Conservation (phyloP, 1,140 invertebrate species). For the Bicyclus anynana region DNA sequence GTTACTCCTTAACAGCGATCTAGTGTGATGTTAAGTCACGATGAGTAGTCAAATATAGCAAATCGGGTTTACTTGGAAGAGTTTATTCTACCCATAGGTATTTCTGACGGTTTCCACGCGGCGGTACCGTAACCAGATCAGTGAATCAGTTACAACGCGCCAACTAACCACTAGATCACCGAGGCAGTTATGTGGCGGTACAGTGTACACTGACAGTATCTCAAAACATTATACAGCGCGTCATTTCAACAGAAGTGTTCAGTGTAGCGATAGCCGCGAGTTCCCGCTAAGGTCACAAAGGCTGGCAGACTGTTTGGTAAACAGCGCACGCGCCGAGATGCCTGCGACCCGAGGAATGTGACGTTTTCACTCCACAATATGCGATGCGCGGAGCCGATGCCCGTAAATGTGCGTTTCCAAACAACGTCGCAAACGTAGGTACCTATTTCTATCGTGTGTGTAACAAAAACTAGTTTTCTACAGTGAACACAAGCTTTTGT, state of each 20-base stretch:
- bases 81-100: too few relatives aligned
- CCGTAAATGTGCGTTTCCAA: not conserved
- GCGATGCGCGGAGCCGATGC: constrained; percentile 14
- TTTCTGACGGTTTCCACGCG: too few relatives aligned
- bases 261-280: constrained; percentile 18
- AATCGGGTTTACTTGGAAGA: too few relatives aligned
- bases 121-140: too few relatives aligned
- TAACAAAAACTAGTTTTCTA: too few relatives aligned
- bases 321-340: constrained; percentile 42
- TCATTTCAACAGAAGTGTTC: constrained; percentile 22
- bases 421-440: not conserved
- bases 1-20: too few relatives aligned
- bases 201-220: not conserved
- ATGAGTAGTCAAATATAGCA: too few relatives aligned
- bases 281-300: constrained; percentile 49
- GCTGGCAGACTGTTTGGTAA: constrained; percentile 43
- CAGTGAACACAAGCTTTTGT: too few relatives aligned
- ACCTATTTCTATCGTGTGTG: too few relatives aligned
- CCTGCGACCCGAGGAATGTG: constrained; percentile 41
- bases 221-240: not conserved
- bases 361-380: constrained; percentile 45
- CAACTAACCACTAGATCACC: not conserved
- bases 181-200: not conserved
- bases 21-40: too few relatives aligned
- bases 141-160: too few relatives aligned